phyloP scores from a whole-genome alignment of 2,113 vertebrate species.

The Tupaia chinensis region DNA sequence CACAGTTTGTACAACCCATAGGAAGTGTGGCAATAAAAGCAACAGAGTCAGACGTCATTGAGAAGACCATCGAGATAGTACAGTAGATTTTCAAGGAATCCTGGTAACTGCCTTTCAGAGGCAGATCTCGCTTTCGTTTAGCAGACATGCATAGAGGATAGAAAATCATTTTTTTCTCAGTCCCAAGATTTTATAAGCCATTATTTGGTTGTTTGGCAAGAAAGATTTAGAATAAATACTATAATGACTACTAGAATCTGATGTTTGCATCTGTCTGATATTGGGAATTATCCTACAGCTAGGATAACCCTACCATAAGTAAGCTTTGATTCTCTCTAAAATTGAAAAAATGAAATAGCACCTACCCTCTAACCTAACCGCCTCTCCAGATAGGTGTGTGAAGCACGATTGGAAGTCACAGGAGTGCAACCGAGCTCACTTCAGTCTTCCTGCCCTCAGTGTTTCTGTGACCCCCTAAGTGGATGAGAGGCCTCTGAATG shows the following conservation, averaged over 20 bases:
- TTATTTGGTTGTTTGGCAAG: slow-evolving; percentile 6
- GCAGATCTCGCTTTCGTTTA: slow-evolving; percentile 22
- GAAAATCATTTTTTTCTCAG: slow-evolving; percentile 5
- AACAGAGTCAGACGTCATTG: not conserved
- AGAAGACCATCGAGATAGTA: not conserved
- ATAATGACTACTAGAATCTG: not conserved
- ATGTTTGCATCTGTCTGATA: not conserved
- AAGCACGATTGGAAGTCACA: not conserved
- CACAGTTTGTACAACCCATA: not conserved
- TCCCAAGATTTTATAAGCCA: not conserved
- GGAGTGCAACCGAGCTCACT: not conserved
- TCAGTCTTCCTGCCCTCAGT: not conserved
- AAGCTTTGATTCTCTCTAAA: slow-evolving; percentile 9
- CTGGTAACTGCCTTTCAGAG: not conserved
- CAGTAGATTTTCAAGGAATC: not conserved
- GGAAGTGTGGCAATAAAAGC: not conserved
- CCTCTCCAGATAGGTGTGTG: not conserved
- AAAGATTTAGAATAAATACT: not conserved
- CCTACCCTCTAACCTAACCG: not conserved
- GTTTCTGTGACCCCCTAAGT: not conserved
- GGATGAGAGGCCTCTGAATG: not conserved
- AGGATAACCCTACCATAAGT: not conserved
- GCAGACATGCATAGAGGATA: not conserved
- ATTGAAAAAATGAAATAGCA: not conserved
- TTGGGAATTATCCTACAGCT: not conserved